Base-by-base conservation (phyloP, 2,888 invertebrate species). In the Lasioglossum lativentre region DNA sequence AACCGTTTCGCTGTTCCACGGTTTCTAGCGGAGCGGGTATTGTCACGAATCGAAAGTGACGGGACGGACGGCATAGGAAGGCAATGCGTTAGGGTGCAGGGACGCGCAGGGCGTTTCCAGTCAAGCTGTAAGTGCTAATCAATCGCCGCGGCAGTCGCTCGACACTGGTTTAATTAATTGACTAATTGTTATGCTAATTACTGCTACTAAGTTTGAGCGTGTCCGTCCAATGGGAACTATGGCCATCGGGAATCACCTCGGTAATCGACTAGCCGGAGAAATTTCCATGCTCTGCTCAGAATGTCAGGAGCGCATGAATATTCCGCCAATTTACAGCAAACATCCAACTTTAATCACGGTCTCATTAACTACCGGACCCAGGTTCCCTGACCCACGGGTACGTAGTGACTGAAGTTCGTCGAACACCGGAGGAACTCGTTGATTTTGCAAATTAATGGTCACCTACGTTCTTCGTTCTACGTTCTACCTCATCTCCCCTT, bases 171-270 rank as follows among this genome's bases (percentile, higher is more conserved):
- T 86, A 87, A 87, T 87, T 87, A 86, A 87, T 87, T 78, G 87
- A 78, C 78, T 86, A 87, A 87, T 86, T 86, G 87, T 87, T 80
- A 86, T 87, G 87, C 83, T 87, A 87, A 86, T 87, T 78, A 86
- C 73, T 16, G 80, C 34, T 42, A 75, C 86, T 78, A 86, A 86
- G 86, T 86, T 83, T 23, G 86, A 86, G 52, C 86, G 80, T 74
- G 78, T 68, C 56, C 79, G 76, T 68, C 77, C 80, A 75, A 80
- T 75, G 86, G 86, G 80, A 78, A 38, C 34, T 63, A 47, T 27
- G 78, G 73, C 80, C 78, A 86, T 77, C 72, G 87, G 86, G 87
- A 83, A 86, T 80, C 79, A 73, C 80, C 86, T 75, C 52, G 86
- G 86, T 76, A 76, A 80, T 80, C 86, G 86, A 80, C 77, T 76